A percentile compares a stretch with the other conserved stretches of the same genome.
Evolutionary conservation across 2,888 invertebrate species (phyloP).

Genomic region (Zootermopsis nevadensis): DNA sequence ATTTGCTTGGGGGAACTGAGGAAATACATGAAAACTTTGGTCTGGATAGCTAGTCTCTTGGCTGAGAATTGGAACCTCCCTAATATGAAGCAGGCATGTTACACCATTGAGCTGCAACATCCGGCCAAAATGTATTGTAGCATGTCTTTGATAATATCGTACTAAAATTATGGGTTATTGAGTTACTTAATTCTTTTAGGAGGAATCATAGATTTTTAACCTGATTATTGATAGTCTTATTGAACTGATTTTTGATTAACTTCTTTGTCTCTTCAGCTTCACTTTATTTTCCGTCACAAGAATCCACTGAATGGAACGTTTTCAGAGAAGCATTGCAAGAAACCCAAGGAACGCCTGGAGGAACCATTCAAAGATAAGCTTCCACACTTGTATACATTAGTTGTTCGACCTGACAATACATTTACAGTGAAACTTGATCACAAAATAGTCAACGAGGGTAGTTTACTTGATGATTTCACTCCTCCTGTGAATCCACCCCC

Average conservation of each 20-base stretch:
- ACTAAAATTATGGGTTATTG: too few species aligned
- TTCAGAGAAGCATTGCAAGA: slow-evolving; percentile 96
- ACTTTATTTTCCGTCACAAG: slow-evolving; percentile 92
- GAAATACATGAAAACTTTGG: too few species aligned
- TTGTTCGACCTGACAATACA: slow-evolving; percentile 81
- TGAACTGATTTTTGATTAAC: neutral
- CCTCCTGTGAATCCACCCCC: slow-evolving; percentile 96
- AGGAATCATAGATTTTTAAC: too few species aligned
- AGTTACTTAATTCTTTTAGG: too few species aligned
- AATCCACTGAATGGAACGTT: slow-evolving; percentile 92
- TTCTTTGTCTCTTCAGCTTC: slow-evolving; percentile 65
- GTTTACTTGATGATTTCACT: slow-evolving; percentile 87
- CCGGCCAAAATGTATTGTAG: too few species aligned
- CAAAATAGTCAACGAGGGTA: slow-evolving; percentile 84
- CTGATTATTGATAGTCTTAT: too few species aligned
- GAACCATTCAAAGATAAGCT: slow-evolving; percentile 92
- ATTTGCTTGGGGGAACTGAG: too few species aligned
- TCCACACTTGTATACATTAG: slow-evolving; percentile 87
- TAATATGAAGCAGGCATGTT: too few species aligned
- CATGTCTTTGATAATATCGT: too few species aligned
- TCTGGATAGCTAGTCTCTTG: too few species aligned
- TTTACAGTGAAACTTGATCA: slow-evolving; percentile 87
- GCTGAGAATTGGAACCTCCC: too few species aligned
- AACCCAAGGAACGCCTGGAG: slow-evolving; percentile 85
- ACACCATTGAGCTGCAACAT: too few species aligned